A percentile compares a stretch with the other conserved stretches of the same genome.
These are phyloP conservation scores for Diarsia rubi DNA, from an alignment of 2,888 invertebrate species.

Conservation along the genomic window DNA sequence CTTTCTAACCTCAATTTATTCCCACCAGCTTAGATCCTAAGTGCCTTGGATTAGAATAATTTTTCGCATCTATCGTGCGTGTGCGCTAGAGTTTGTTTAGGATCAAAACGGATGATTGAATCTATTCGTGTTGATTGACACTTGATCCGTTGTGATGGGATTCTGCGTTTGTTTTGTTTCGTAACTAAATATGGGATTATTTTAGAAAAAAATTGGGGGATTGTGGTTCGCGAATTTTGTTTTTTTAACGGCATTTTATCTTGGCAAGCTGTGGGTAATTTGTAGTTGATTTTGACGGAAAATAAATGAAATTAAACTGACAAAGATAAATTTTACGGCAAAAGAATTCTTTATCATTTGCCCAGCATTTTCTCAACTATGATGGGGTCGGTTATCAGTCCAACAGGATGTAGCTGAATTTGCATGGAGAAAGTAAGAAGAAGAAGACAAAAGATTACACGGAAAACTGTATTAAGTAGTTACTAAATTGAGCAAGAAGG, in stretches of 20 bases:
- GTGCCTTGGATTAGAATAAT: slow-evolving; percentile 56
- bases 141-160: slow-evolving; percentile 75
- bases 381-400: no score
- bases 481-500: no score
- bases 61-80: slow-evolving; percentile 74
- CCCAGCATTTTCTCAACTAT: no score
- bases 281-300: background rate
- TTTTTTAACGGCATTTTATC: background rate
- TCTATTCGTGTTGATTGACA: slow-evolving; percentile 78
- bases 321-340: no score
- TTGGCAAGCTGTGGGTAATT: background rate
- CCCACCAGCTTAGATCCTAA: slow-evolving; percentile 48
- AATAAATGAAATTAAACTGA: no score
- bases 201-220: slow-evolving; percentile 45
- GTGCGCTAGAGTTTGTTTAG: slow-evolving; percentile 73
- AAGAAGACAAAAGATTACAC: no score
- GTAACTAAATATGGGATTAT: slow-evolving; percentile 54
- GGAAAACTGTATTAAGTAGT: no score
- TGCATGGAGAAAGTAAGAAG: no score
- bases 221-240: background rate
- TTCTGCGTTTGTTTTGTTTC: slow-evolving; percentile 57
- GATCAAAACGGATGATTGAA: slow-evolving; percentile 80
- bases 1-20: slow-evolving; percentile 23
- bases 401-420: no score
- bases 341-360: no score